Conservation (phyloP, 2,888 invertebrate species). For the Agriopis marginaria region DNA sequence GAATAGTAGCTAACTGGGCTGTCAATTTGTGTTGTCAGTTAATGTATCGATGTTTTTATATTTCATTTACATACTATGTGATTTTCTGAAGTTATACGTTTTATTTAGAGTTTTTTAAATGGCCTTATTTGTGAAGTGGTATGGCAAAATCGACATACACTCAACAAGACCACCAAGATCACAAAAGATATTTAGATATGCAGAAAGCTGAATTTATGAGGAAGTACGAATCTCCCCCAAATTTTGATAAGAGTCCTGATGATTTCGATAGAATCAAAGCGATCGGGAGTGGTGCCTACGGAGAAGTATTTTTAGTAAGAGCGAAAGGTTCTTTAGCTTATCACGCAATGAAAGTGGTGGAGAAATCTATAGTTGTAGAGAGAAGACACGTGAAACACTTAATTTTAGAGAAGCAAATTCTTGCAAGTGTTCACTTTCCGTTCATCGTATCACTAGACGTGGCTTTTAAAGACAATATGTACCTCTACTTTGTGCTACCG, state of each 20-base stretch:
- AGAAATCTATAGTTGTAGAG: constrained; percentile 94
- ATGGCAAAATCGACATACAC: constrained; percentile 69
- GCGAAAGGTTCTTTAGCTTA: constrained; percentile 88
- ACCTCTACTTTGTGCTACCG: constrained; percentile 94
- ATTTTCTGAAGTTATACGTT: constrained; percentile 51
- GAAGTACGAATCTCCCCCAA: constrained; percentile 53
- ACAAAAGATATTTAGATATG: constrained; percentile 70
- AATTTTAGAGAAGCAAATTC: constrained; percentile 94
- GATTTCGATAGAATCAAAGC: constrained; percentile 92
- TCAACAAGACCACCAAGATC: constrained; percentile 67
- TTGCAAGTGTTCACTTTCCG: constrained; percentile 93
- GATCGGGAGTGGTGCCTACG: constrained; percentile 96
- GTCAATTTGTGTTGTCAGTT: too few relatives aligned
- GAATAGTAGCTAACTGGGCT: too few relatives aligned
- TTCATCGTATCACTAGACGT: constrained; percentile 93
- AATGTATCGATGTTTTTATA: constrained; percentile 44
- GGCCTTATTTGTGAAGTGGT: constrained; percentile 52
- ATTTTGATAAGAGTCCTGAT: constrained; percentile 57
- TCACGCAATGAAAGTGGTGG: constrained; percentile 95
- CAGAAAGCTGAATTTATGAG: constrained; percentile 69
- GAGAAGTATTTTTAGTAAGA: constrained; percentile 92
- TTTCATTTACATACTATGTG: constrained; percentile 43
- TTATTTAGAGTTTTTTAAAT: constrained; percentile 57
- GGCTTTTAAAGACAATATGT: constrained; percentile 94
- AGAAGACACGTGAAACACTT: constrained; percentile 96